These are phyloP conservation scores for Spatulosminthurus flaviceps DNA, from an alignment of 2,888 invertebrate species.

Conservation along the genomic window DNA sequence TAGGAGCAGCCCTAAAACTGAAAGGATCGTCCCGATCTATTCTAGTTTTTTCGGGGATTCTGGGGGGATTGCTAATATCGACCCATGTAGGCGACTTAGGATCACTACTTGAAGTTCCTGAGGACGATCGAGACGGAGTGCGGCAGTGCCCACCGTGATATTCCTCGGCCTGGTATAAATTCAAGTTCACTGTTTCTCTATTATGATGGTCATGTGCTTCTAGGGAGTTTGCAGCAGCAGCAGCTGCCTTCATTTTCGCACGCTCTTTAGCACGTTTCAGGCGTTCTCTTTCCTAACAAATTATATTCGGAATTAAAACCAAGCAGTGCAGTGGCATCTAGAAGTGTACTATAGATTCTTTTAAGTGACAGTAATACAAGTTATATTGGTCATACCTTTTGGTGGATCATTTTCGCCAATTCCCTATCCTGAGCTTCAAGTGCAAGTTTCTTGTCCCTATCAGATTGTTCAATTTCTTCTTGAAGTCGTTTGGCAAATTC, in stretches of 20 bases:
- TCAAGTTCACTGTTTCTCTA: background rate
- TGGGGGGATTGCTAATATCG: constrained; percentile 40
- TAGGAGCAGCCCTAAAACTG: constrained; percentile 60
- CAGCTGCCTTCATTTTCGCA: constrained; percentile 73
- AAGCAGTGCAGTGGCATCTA: too few species aligned
- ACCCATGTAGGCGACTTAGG: constrained; percentile 31
- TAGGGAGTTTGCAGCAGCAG: constrained; percentile 63
- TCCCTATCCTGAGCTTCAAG: constrained; percentile 84
- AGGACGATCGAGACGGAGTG: background rate
- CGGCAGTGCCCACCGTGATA: background rate
- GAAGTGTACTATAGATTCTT: too few species aligned
- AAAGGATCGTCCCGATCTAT: constrained; percentile 51
- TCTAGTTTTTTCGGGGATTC: constrained; percentile 51
- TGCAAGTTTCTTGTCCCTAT: constrained; percentile 75
- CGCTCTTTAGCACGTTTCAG: constrained; percentile 76
- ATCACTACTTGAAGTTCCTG: background rate
- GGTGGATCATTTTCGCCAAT: constrained; percentile 79
- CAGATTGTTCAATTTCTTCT: constrained; percentile 72
- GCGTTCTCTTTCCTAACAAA: constrained; percentile 76
- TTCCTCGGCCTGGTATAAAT: background rate
- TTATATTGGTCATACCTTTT: constrained; percentile 68
- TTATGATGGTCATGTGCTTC: background rate
- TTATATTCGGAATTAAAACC: too few species aligned
- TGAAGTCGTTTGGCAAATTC: constrained; percentile 69
- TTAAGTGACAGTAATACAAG: too few species aligned